Evolutionary conservation across 2,113 vertebrate species (phyloP).

Genomic region (Myiagra hebetior): DNA sequence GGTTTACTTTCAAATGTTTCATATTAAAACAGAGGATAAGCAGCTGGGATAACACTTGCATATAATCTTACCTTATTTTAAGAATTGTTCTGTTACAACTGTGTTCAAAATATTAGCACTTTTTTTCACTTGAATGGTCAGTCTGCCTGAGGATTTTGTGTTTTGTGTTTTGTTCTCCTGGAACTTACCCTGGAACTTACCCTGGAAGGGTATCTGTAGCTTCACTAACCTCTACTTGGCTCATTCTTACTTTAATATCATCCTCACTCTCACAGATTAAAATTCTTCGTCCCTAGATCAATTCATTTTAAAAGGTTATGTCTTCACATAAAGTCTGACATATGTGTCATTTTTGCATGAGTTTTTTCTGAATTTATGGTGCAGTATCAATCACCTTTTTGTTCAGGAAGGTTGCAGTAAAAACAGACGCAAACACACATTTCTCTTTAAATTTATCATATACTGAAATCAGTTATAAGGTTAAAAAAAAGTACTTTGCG

Average conservation of each 20-base stretch:
- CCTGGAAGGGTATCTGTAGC: neutral
- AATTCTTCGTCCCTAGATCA: neutral
- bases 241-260: neutral
- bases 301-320: neutral
- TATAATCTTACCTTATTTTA: neutral
- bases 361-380: neutral
- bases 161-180: neutral
- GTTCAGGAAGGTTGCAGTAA: neutral
- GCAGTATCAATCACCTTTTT: neutral
- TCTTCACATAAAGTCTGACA: neutral
- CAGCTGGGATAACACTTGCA: neutral
- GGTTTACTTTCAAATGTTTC: neutral
- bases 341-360: neutral
- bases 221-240: neutral
- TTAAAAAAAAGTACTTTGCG: neutral
- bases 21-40: neutral
- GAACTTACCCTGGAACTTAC: neutral
- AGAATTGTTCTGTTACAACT: neutral
- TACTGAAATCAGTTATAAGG: neutral
- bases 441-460: neutral
- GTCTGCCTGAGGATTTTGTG: neutral
- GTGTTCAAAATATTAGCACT: neutral
- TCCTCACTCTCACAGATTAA: neutral
- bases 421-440: neutral
- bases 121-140: neutral